Evolutionary conservation across 2,888 invertebrate species (phyloP), one percentile per base, ranked within the genome.

Genomic region (Drosophila melanosoma): DNA sequence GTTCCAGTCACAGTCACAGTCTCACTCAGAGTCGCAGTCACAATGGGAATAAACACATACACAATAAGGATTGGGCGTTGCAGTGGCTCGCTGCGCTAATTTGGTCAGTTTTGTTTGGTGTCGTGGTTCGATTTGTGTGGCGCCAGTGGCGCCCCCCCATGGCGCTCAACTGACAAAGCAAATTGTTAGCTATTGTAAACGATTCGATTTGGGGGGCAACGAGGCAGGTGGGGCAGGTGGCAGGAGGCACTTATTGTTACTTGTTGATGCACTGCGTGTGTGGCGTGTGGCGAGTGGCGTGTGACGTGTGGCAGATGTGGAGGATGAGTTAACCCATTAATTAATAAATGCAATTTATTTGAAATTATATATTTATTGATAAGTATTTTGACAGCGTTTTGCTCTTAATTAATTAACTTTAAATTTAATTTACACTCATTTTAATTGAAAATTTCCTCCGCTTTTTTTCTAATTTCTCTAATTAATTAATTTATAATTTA

Each of bases 81-180:
- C 82, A 85, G 80, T 80, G 88, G 78, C 76, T 80, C 73, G 83
- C 74, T 82, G 76, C 73, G 70, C 75, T 81, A 70, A 71, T 71
- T 83, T 83, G 60, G 56, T 70, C 76, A 85, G 69, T 68, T 54
- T 68, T 59, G 54, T 51, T 64, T 68, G 58, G 74, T 65, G 49
- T 62, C 49, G 23, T 49, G 48, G 67, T 63, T 52, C 76, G 83
- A 63, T 76, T 45, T 29, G 64, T 58, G 59, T 81, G 91, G 91
- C 90, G 90, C 90, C 90, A 81, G 69, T 69, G 82, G 79, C 69
- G 79, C 82, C 80, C 77, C 82, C 82, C 76, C 67, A 74, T 48
- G 56, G 76, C 54, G 82, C 62, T 52, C 49, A 63, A 69, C 69
- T 83, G 81, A 81, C 81, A 86, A 86, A 81, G 56, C 83, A 82